A percentile compares a stretch with the other conserved stretches of the same genome.
Conservation (phyloP, 2,888 invertebrate genomes). For the Endotricha flammealis region DNA sequence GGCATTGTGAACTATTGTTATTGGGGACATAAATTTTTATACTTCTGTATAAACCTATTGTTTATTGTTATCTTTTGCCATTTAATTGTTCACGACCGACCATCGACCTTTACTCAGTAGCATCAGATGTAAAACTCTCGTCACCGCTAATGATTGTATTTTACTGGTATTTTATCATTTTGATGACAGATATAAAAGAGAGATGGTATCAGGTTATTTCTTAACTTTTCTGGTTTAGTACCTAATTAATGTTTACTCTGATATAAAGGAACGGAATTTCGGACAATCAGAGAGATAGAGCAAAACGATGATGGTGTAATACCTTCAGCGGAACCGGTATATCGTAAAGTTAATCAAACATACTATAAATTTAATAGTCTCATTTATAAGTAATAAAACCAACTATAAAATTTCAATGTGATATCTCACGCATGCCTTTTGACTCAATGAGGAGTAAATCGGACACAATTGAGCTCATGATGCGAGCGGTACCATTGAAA, state of each 20-base stretch:
- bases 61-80: slow-evolving; percentile 9
- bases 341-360: slow-evolving; percentile 64
- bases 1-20: slow-evolving; percentile 12
- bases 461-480: slow-evolving; percentile 64
- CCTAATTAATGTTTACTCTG: slow-evolving; percentile 47
- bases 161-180: slow-evolving; percentile 30
- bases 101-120: slow-evolving; percentile 5
- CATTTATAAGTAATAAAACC: slow-evolving; percentile 70
- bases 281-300: slow-evolving; percentile 36
- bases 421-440: slow-evolving; percentile 58
- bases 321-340: slow-evolving; percentile 39
- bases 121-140: slow-evolving; percentile 8
- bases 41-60: slow-evolving; percentile 6
- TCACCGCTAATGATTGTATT: slow-evolving; percentile 12
- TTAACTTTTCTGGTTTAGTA: slow-evolving; percentile 35
- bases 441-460: slow-evolving; percentile 62
- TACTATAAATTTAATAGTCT: slow-evolving; percentile 69
- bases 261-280: slow-evolving; percentile 32
- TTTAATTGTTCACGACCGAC: slow-evolving; percentile 6
- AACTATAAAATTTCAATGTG: slow-evolving; percentile 67
- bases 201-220: slow-evolving; percentile 37
- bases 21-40: slow-evolving; percentile 8
- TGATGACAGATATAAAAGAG: slow-evolving; percentile 36
- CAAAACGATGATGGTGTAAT: slow-evolving; percentile 38
- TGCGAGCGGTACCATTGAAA: slow-evolving; percentile 59